phyloP scores from a whole-genome alignment of 2,888 invertebrate species.

The Limnephilus rhombicus region DNA sequence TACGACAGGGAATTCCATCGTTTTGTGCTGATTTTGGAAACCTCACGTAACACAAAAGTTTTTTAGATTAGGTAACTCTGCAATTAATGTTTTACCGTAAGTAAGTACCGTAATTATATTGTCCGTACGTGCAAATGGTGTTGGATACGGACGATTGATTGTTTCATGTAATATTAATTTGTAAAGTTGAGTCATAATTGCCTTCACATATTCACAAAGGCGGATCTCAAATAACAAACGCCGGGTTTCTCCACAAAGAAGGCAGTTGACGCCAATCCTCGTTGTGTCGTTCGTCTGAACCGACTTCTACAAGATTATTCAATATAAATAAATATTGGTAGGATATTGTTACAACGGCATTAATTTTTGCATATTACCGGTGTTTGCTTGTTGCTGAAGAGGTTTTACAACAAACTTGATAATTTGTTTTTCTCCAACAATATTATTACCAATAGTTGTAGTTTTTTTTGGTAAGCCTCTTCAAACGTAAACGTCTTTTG shows the following conservation, averaged over 20 bases:
- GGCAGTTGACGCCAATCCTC: too few relatives aligned
- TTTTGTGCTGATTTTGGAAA: too few relatives aligned
- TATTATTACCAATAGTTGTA: too few relatives aligned
- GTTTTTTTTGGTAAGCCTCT: too few relatives aligned
- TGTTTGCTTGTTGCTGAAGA: not conserved
- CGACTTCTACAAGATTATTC: not conserved
- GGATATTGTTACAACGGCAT: not conserved
- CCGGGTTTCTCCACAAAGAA: not conserved
- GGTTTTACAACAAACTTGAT: not conserved
- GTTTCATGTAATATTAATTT: not conserved
- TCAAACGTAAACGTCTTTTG: too few relatives aligned
- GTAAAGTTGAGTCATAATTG: not conserved
- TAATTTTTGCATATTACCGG: not conserved
- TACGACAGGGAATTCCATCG: too few relatives aligned
- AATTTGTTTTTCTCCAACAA: not conserved
- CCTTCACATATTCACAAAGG: not conserved
- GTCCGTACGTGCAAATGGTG: not conserved
- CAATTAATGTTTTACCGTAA: not conserved
- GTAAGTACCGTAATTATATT: not conserved
- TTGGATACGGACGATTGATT: not conserved
- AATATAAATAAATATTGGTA: too few relatives aligned
- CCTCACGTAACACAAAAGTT: too few relatives aligned
- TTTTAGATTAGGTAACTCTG: not conserved
- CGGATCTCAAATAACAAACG: not conserved
- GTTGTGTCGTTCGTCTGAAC: not conserved